phyloP scores from a whole-genome alignment of 2,113 vertebrate species.

The Petrocephalus microphthalmus region DNA sequence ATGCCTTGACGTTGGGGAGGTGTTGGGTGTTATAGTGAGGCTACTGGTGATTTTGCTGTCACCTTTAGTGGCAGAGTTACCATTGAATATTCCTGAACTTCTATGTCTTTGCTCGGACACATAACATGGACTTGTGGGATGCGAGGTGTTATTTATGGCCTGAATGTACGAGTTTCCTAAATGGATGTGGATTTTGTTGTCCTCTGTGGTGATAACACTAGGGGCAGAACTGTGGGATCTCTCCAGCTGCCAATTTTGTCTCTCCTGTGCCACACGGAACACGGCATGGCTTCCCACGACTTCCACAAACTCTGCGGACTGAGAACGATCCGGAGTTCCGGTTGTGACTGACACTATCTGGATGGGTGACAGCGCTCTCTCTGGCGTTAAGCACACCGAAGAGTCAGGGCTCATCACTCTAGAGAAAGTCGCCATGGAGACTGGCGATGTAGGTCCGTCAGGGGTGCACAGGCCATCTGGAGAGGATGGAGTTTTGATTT shows the following conservation, averaged over 20 bases:
- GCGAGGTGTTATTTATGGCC: conserved; percentile 64
- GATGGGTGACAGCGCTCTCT: conserved; percentile 83
- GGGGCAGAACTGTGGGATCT: conserved; percentile 83
- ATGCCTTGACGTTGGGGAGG: conserved; percentile 79
- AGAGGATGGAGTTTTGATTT: conserved; percentile 61
- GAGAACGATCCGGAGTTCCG: conserved; percentile 68
- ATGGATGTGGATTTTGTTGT: conserved; percentile 98
- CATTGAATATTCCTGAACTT: conserved; percentile 72
- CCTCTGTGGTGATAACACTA: conserved; percentile 93
- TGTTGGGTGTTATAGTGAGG: conserved; percentile 92
- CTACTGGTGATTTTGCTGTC: conserved; percentile 95
- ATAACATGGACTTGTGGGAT: conserved; percentile 62
- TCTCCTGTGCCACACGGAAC: conserved; percentile 83
- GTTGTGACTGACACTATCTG: conserved; percentile 76
- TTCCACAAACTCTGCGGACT: conserved; percentile 73
- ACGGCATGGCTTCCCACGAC: conserved; percentile 72
- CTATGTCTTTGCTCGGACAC: conserved; percentile 68
- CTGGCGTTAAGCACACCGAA: conserved; percentile 75
- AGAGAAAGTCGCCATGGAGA: conserved; percentile 72
- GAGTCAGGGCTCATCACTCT: conserved; percentile 80
- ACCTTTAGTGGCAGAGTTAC: conserved; percentile 65
- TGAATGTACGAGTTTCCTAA: conserved; percentile 86
- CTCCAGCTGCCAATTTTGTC: conserved; percentile 85
- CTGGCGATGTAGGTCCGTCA: conserved; percentile 71
- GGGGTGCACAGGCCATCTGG: conserved; percentile 65